These are phyloP conservation scores for Minunthozetes semirufus DNA, from an alignment of 2,888 invertebrate genomes.

Conservation along the genomic window DNA sequence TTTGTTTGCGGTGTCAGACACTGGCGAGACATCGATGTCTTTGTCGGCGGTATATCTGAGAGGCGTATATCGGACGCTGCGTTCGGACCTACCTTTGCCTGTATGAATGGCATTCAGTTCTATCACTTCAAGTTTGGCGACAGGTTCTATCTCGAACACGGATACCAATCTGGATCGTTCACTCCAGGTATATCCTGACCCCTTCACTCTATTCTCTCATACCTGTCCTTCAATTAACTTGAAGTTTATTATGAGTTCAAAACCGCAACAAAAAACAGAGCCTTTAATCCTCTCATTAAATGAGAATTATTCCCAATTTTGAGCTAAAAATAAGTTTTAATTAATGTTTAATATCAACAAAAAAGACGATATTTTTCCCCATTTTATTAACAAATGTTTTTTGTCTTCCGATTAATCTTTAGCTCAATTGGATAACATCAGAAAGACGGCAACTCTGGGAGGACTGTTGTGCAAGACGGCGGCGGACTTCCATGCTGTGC, in stretches of 20 bases:
- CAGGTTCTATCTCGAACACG: slow-evolving; percentile 35
- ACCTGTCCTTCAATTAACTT: too few species aligned
- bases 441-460: background rate
- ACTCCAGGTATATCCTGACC: slow-evolving; percentile 19
- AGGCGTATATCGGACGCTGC: slow-evolving; percentile 27
- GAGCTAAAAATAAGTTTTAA: background rate
- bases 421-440: slow-evolving; percentile 34
- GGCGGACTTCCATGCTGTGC: slow-evolving; percentile 12
- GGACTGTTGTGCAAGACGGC: slow-evolving; percentile 20
- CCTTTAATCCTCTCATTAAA: background rate
- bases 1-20: slow-evolving; percentile 18
- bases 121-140: slow-evolving; percentile 36
- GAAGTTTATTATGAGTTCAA: too few species aligned
- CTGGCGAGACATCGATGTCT: slow-evolving; percentile 34
- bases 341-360: background rate
- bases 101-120: slow-evolving; percentile 36
- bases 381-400: background rate
- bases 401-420: background rate
- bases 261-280: background rate
- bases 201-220: background rate
- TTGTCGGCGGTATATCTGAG: slow-evolving; percentile 34
- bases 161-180: slow-evolving; percentile 36
- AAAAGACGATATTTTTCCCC: background rate
- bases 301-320: background rate
- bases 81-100: slow-evolving; percentile 34